Percentiles rank a stretch among this genome's conserved stretches.
Evolutionary conservation across 2,888 invertebrate species (phyloP).

Genomic region (Clunio marinus): DNA sequence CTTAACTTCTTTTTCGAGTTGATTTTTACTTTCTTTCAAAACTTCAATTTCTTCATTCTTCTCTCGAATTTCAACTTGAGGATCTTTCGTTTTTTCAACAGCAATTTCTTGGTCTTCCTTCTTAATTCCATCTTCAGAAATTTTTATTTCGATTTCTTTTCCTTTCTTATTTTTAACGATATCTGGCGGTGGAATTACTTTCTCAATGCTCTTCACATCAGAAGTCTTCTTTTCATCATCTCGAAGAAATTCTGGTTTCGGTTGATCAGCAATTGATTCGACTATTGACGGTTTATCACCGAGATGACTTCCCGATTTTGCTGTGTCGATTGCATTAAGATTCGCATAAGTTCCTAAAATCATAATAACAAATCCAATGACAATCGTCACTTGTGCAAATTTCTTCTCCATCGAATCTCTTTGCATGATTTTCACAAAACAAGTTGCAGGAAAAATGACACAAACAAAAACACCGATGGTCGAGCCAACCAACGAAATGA

Average conservation of each 20-base stretch:
- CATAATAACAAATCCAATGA: conserved; percentile 81
- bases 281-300: conserved; percentile 41
- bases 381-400: conserved; percentile 76
- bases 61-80: conserved; percentile 46
- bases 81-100: conserved; percentile 42
- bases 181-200: conserved; percentile 35
- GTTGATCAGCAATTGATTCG: conserved; percentile 18
- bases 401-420: conserved; percentile 80
- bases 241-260: conserved; percentile 20
- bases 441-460: conserved; percentile 85
- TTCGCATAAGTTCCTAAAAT: conserved; percentile 88
- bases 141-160: too few species aligned
- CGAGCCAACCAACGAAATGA: conserved; percentile 89
- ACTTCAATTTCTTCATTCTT: conserved; percentile 46
- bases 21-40: conserved; percentile 47
- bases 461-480: conserved; percentile 93
- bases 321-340: conserved; percentile 67
- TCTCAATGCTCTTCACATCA: neutral
- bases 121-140: conserved; percentile 40
- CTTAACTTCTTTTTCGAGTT: conserved; percentile 48
- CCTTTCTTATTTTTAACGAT: neutral
- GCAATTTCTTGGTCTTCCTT: conserved; percentile 47
- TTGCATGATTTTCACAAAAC: conserved; percentile 78
- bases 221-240: neutral
- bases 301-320: conserved; percentile 49